Evolutionary conservation across 2,888 invertebrate genomes (phyloP), one percentile per base, ranked within the genome.

Genomic region (Agrotis segetum): DNA sequence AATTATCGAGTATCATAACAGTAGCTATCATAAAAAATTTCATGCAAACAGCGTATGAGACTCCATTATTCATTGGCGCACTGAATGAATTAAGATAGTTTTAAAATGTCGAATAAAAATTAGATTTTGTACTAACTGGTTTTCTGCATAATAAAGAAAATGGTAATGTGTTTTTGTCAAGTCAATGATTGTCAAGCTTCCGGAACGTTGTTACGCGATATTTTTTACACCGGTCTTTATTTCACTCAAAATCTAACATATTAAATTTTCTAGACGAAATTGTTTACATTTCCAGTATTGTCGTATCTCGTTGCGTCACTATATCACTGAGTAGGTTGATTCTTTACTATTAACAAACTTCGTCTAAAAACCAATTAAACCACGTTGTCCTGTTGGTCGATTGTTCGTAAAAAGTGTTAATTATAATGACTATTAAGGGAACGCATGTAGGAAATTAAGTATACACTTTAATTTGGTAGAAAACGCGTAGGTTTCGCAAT

Each of bases 21-120:
- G 21, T 34, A 34, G 24, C 34, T 53, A 64, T 79, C 58, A 65
- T 67, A 62, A 56, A 19, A 65, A n/a, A 16, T 46, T 55, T 69
- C 60, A 70, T 78, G 72, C 78, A 81, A 77, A 81, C 80, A 74
- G 61, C 59, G 70, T 60, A 17, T 70, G 44, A 21, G 19, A 65
- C 29, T 67, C 67, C 58, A 66, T 82, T 76, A 79, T 55, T 82
- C 73, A 71, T 44, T 74, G 73, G 76, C 81, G 16, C 50, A 14
- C 13, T 44, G 29, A 21, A 67, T 73, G 62, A 81, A 59, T 59
- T 68, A 77, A 69, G 68, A 55, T 49, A 53, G 46, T 44, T 67
- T 68, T 49, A 72, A 19, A 61, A n/a, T 61, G 55, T 67, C 40
- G 14, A 34, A 63, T 55, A 71, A 69, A 75, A 68, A 50, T 16